Percentiles rank a stretch among this genome's conserved stretches.
phyloP scores from a whole-genome alignment of 2,888 invertebrate genomes.

The Zelleria hepariella region DNA sequence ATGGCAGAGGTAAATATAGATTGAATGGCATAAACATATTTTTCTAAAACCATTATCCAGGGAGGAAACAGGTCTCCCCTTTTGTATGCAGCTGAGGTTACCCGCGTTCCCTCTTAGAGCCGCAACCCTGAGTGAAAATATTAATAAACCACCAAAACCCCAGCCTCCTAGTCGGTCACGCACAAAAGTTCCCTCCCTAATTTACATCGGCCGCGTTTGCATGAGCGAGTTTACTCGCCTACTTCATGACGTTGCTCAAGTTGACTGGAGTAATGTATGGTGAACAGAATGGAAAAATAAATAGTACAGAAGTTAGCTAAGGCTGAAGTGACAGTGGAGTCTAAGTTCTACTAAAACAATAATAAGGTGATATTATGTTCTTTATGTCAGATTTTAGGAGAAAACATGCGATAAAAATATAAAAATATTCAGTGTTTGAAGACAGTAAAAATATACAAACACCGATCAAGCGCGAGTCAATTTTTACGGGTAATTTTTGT shows the following conservation, averaged over 20 bases:
- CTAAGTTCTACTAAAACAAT: neutral
- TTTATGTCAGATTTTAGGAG: neutral
- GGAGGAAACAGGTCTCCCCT: too few species aligned
- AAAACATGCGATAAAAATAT: neutral
- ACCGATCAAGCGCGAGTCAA: too few species aligned
- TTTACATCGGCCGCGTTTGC: slow-evolving; percentile 17
- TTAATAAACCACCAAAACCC: neutral
- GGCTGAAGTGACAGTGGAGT: neutral
- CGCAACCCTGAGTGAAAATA: neutral
- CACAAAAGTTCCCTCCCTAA: slow-evolving; percentile 21
- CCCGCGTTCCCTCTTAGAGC: neutral
- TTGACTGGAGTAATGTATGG: neutral
- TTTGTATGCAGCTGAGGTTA: too few species aligned
- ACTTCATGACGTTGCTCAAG: neutral
- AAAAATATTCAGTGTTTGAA: too few species aligned
- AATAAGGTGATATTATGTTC: neutral
- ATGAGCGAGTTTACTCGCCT: slow-evolving; percentile 7
- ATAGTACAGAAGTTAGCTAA: neutral
- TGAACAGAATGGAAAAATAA: neutral
- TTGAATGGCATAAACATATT: too few species aligned
- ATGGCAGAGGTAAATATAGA: too few species aligned
- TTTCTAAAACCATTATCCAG: too few species aligned
- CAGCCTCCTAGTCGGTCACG: slow-evolving; percentile 21
- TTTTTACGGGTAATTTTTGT: too few species aligned
- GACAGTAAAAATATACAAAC: too few species aligned